Evolutionary conservation across 30 jellyfish, hydroid and myxozoan species (phyloP), one percentile per base, ranked within the genome.

Genomic region (Aurelia coerulea): DNA sequence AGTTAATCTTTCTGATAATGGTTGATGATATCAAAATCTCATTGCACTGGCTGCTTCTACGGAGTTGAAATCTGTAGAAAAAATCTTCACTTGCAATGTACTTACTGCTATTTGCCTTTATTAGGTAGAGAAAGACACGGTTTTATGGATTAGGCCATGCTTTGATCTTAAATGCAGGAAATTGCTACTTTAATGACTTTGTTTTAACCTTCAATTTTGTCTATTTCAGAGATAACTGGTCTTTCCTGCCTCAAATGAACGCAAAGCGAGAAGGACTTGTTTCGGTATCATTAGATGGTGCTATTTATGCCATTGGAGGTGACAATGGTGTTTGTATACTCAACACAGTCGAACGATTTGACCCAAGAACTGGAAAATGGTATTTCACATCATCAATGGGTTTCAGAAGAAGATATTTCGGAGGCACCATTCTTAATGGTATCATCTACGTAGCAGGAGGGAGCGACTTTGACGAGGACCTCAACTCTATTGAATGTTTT

Each of bases 281-380:
- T 16, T 75, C 89, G 33, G 87, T 81, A 7, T 74, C 97, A 18
- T 84, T 77, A 19, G 93, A 89, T 52, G 88, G 93, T 2, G 86
- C 79, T 12, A n/a, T 89, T 1, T 89, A 89, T 69, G 87, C 93
- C 8, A 79, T 89, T 8, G 97, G 97, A 4, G 97, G 97, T 62
- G 97, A 89, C 80, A 89, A 89, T 72, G 97, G 97, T 4, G 93
- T 80, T 12, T 80, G 93, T 32, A 89, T 89, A 29, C 81, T 89
- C 17, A 89, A 89, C 75, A 79, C 97, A 18, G 93, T 89, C 19
- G 97, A 89, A 60, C 64, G 90, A 32, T 89, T 77, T 58, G 97
- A 89, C 37, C 97, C 97, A 32, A 77, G 97, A 17, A 70, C 93
- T 1, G 97, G 97, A 49, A 62, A 77, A 73, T 89, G 97, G 97